These are phyloP conservation scores for Aselliscus stoliczkanus DNA, from an alignment of 2,797 vertebrate species.

Conservation along the genomic window DNA sequence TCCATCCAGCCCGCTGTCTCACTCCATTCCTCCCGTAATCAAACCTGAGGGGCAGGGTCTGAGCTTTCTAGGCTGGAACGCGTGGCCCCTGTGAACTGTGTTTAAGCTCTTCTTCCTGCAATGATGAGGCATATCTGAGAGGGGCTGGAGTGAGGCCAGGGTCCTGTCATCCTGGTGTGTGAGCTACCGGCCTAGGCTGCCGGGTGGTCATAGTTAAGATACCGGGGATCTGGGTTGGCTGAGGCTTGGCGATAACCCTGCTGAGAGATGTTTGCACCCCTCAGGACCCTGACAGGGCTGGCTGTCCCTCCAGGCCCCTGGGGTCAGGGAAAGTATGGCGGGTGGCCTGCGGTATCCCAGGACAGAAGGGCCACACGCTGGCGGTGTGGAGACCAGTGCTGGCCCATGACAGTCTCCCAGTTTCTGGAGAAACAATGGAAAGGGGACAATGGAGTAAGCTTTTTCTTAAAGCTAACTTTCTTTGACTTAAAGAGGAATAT, in stretches of 20 bases:
- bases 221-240: background rate
- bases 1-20: background rate
- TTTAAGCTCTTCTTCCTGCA: background rate
- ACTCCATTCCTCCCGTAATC: background rate
- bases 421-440: background rate
- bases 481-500: background rate
- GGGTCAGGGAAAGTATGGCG: background rate
- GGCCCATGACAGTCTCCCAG: background rate
- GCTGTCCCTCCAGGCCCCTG: background rate
- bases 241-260: background rate
- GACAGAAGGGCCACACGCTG: background rate
- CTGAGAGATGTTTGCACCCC: background rate
- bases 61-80: background rate
- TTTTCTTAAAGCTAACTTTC: background rate
- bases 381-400: background rate
- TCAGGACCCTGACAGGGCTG: background rate
- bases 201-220: background rate
- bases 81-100: background rate
- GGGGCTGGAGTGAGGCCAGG: background rate
- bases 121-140: background rate
- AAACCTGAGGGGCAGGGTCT: background rate
- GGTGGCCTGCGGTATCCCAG: background rate
- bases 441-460: background rate
- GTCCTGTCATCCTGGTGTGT: background rate
- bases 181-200: background rate